Evolutionary conservation across 2,113 vertebrate genomes (phyloP).

Genomic region (Mixornis gularis): DNA sequence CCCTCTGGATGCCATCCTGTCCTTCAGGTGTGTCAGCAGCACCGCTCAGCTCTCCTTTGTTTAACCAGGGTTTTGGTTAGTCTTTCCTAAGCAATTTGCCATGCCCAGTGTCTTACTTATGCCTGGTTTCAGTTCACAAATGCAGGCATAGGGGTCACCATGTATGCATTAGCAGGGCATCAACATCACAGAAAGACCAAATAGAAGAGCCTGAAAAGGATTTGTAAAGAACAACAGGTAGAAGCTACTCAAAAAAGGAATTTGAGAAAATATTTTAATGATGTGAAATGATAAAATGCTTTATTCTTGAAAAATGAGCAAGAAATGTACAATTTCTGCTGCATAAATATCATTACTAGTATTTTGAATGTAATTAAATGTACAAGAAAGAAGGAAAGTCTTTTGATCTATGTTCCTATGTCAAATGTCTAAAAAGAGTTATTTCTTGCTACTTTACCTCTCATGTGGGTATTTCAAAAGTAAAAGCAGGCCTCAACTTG

Average conservation of each 20-base stretch:
- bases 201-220: neutral
- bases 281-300: neutral
- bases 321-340: neutral
- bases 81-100: neutral
- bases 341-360: neutral
- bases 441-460: neutral
- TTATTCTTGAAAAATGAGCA: neutral
- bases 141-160: rapidly evolving
- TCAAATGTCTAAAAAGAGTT: neutral
- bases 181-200: neutral
- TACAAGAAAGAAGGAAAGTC: neutral
- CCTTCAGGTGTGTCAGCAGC: neutral
- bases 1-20: neutral
- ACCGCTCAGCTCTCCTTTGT: neutral
- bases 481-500: neutral
- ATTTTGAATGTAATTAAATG: neutral
- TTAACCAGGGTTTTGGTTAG: neutral
- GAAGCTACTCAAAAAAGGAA: neutral
- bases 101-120: neutral
- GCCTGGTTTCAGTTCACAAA: neutral
- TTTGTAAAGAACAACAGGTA: neutral
- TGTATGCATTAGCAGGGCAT: neutral
- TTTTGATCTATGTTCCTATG: neutral
- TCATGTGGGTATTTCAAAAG: neutral
- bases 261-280: neutral